Evolutionary conservation across 2,797 vertebrate genomes (phyloP), one percentile per base, ranked within the genome.

Genomic region (Lepilemur septentrionalis): DNA sequence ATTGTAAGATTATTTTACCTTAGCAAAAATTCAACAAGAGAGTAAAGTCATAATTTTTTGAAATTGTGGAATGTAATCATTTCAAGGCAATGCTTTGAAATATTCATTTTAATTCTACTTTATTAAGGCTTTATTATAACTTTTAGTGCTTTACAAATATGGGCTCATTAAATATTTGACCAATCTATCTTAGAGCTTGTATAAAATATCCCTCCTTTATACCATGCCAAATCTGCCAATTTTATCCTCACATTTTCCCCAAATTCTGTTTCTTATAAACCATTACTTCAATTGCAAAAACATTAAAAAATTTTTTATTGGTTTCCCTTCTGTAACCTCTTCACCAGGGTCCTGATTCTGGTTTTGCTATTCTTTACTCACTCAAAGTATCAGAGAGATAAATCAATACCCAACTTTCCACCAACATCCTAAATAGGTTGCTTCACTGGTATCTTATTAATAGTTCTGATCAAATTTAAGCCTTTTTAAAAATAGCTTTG

Each of bases 91-190:
- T 67, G 79, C 14, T 78, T 46, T 73, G 30, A 96, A 78, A 46
- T 41, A 94, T 43, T 91, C 28, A 91, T 73, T 75, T 69, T 93
- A 93, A 83, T 94, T 96, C 81, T 17, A 63, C 25, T 87, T 95
- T 79, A 78, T 69, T 17, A 73, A 91, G 63, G 23, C 25, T 91
- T 95, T 76, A 78, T 82, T 70, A 52, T 55, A 85, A 92, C 50
- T 93, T 82, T 63, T 30, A 95, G 8, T 7, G 48, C 38, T 90
- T 89, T n/a, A 91, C 75, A 82, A 92, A 82, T 32, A 79, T 22
- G 35, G 63, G 20, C 46, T 94, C 41, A 52, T 86, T 89, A 89
- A 89, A 43, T 86, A 91, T 82, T 69, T 93, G 46, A 80, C 43
- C 28, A 88, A 84, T 46, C 17, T 25, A 93, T 46, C 69, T 88